Evolutionary conservation across 2,113 vertebrate genomes (phyloP).

Genomic region (Camelus bactrianus): DNA sequence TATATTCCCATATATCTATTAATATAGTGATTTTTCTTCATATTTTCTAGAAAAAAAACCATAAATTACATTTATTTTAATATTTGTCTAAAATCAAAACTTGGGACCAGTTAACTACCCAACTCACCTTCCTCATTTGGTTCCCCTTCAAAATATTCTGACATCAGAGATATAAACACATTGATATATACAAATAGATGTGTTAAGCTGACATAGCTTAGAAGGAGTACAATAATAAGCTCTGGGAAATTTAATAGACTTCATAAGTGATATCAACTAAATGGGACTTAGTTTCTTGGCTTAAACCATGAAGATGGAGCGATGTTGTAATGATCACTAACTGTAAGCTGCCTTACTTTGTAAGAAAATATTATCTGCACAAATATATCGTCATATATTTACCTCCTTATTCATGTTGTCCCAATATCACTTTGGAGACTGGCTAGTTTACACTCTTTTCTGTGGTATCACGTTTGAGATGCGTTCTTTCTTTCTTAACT

Average conservation of each 20-base stretch:
- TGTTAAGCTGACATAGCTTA: neutral
- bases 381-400: neutral
- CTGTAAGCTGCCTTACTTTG: neutral
- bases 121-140: neutral
- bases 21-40: slow-evolving; percentile 16
- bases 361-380: neutral
- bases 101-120: neutral
- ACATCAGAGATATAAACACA: neutral
- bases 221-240: neutral
- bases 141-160: slow-evolving; percentile 40
- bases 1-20: neutral
- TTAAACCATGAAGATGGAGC: neutral
- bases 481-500: neutral
- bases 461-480: neutral
- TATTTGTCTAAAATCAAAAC: slow-evolving; percentile 13
- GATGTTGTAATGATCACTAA: neutral
- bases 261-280: neutral
- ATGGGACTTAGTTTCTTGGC: neutral
- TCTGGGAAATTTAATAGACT: neutral
- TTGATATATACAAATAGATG: neutral
- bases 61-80: slow-evolving; percentile 53
- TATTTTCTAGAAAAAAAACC: slow-evolving; percentile 12
- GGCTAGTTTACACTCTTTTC: neutral
- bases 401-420: neutral
- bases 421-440: neutral